Evolutionary conservation across 2,113 vertebrate genomes (phyloP).

Genomic region (Redunca redunca): DNA sequence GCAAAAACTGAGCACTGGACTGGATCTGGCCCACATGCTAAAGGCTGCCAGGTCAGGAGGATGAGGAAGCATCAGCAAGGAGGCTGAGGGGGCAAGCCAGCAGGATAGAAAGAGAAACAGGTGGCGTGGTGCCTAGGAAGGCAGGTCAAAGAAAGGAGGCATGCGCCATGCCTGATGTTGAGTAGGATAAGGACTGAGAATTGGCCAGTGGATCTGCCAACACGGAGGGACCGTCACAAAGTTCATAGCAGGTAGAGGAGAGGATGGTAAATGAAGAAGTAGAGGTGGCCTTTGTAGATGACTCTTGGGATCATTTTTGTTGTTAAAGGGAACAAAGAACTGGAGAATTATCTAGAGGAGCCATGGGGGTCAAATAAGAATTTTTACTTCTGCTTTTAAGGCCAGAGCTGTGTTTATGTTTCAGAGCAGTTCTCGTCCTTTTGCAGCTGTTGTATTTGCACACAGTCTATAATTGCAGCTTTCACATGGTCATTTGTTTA

Average conservation of each 20-base stretch:
- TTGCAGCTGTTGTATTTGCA: neutral
- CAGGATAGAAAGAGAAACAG: neutral
- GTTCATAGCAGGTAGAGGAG: neutral
- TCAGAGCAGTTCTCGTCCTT: neutral
- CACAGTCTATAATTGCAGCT: neutral
- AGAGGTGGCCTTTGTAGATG: accelerated
- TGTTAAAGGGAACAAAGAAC: neutral
- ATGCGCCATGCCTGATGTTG: neutral
- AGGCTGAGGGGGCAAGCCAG: neutral
- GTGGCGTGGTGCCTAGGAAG: neutral
- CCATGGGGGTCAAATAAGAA: neutral
- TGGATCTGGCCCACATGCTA: neutral
- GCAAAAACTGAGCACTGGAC: neutral
- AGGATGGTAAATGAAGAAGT: neutral
- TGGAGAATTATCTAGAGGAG: neutral
- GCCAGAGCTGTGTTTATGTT: neutral
- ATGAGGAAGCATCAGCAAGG: neutral
- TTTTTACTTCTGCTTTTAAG: neutral
- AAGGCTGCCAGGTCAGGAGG: neutral
- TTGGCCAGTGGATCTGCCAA: neutral
- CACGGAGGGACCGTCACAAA: neutral
- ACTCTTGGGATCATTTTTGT: neutral
- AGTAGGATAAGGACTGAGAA: neutral
- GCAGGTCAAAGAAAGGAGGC: neutral
- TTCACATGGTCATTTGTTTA: neutral